Evolutionary conservation across 2,797 vertebrate genomes (phyloP), one percentile per base, ranked within the genome.

Genomic region (Valencia hispanica): DNA sequence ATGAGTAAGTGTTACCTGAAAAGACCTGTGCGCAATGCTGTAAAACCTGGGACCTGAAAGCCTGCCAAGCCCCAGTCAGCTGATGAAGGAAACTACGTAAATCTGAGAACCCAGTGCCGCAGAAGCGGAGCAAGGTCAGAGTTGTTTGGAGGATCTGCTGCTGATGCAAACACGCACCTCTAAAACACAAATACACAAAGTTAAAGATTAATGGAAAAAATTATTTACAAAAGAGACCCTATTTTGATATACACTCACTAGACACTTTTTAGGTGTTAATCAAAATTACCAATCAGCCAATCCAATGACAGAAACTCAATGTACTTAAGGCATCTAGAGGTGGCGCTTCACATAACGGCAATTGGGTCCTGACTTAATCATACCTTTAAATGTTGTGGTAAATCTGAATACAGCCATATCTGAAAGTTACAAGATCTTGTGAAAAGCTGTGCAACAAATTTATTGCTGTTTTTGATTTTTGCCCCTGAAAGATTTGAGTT

Each of bases 81-180:
- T 91, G 91, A 91, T 83, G 75, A 50, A 96, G 89, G 82, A 95
- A 93, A 81, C 93, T 92, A 91, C 87, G 96, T 84, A 96, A 80
- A 12, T 83, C 87, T 32, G 82, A 87, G 17, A 97, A 86, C 41
- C 95, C 92, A 14, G 79, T 86, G 78, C 92, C 93, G 47, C 94
- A 90, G 50, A 91, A 93, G 69, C 74, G 85, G 68, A 97, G 93
- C 39, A 94, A 68, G 0, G 89, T 89, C 68, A 94, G 83, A 43
- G 94, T 91, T 53, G 87, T 93, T 77, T 15, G 91, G 79, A 97
- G 90, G 79, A 89, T 87, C 72, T 91, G 87, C 75, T 88, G 93
- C 72, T 96, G 95, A 65, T 79, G 88, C 17, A 45, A 82, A 84
- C 93, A 81, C 72, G 88, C 93, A 72, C 72, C 84, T 82, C 96